Evolutionary conservation across 2,113 vertebrate genomes (phyloP), one percentile per base, ranked within the genome.

Genomic region (Serilophus lunatus): DNA sequence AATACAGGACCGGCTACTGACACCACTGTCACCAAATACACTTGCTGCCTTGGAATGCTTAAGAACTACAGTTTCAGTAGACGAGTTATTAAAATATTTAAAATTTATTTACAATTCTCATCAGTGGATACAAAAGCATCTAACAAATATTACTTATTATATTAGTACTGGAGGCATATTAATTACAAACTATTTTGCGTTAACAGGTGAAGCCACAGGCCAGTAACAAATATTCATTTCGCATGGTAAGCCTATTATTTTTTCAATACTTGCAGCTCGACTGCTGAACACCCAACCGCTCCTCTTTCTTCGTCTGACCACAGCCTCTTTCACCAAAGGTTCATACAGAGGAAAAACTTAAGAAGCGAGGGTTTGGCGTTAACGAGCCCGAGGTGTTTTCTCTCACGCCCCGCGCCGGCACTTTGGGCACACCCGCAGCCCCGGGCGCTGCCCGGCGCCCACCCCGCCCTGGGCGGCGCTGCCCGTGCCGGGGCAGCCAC

Each of bases 361-460:
- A 40, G 25, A 18, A 53, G 36, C 7, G 12, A n/a, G 42, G 60
- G 23, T 20, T 65, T 11, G 38, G 22, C 2, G 36, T 19, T 28
- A 33, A 5, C 0, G 47, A 59, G 36, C 38, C 25, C 7, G 25
- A 31, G 5, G 10, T 0, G n/a, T 0, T 3, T 35, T 3, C 6
- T 5, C 18, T 38, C 38, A 2, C 0, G 2, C 14, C 26, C 53
- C 53, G 53, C 53, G 31, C 5, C 53, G 13, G 44, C 44, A 19
- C 51, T 72, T 5, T 3, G 25, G 40, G 42, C 33, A 35, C 24
- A 13, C 18, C 38, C 24, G 53, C 40, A 14, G 11, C 40, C 40
- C 40, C 40, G 51, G 6, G 38, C 38, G 38, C 60, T 20, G 44
- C 25, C 36, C 59, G 12, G 13, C 17, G 25, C 36, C 36, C 10